phyloP scores from a whole-genome alignment of 2,888 invertebrate genomes.

The Monoplex corrugatus region DNA sequence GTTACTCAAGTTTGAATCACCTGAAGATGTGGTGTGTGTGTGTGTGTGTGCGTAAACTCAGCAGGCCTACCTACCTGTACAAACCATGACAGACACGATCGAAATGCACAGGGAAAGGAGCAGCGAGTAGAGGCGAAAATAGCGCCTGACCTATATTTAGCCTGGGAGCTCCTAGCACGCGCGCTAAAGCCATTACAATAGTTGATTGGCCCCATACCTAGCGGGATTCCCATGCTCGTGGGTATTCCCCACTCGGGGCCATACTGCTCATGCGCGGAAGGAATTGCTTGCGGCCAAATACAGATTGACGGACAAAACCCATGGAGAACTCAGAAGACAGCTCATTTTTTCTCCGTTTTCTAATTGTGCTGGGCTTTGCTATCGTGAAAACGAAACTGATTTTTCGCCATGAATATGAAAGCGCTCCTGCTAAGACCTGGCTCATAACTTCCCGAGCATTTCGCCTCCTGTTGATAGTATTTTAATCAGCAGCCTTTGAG shows the following conservation, averaged over 20 bases:
- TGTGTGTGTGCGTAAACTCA: background rate
- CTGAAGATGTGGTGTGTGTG: background rate
- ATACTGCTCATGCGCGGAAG: background rate
- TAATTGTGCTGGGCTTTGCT: background rate
- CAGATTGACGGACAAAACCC: background rate
- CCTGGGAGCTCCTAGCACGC: background rate
- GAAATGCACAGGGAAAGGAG: background rate
- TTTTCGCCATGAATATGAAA: background rate
- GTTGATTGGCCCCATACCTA: slow-evolving; percentile 3
- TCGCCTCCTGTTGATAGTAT: background rate
- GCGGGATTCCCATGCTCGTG: slow-evolving; percentile 5
- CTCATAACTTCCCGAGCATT: background rate
- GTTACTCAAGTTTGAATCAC: background rate
- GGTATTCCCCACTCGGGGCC: background rate
- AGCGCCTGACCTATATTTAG: slow-evolving; percentile 20
- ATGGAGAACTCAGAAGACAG: background rate
- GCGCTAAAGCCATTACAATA: background rate
- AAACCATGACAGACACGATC: background rate
- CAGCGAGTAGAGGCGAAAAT: background rate
- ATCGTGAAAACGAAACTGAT: background rate
- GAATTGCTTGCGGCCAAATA: background rate
- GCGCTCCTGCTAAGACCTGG: background rate
- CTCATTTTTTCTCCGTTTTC: background rate
- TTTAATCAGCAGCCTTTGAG: background rate
- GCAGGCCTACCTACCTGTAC: no score